Evolutionary conservation across 2,797 vertebrate species (phyloP).

Genomic region (Microtus californicus): DNA sequence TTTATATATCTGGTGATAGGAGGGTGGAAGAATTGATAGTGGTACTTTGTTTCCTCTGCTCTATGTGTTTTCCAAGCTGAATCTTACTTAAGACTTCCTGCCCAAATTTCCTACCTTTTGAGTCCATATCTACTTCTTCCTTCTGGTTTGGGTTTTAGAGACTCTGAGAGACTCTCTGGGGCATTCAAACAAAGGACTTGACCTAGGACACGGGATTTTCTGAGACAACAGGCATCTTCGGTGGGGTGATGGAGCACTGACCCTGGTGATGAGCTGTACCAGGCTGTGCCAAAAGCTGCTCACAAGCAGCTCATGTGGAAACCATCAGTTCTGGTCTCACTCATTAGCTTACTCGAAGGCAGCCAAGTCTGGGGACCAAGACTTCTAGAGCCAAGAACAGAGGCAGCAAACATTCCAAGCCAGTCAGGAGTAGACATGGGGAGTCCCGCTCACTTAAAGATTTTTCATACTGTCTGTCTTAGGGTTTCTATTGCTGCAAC

Average conservation of each 20-base stretch:
- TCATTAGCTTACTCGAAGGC: constrained; percentile 34
- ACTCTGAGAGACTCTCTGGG: constrained; percentile 39
- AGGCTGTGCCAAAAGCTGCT: constrained; percentile 55
- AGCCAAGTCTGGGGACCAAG: constrained; percentile 59
- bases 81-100: constrained; percentile 78
- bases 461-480: background rate
- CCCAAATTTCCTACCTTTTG: constrained; percentile 64
- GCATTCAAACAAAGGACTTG: constrained; percentile 65
- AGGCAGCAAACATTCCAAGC: background rate
- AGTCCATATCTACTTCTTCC: constrained; percentile 69
- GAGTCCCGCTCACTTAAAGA: background rate
- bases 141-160: constrained; percentile 46
- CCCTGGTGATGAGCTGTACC: constrained; percentile 67
- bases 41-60: constrained; percentile 65
- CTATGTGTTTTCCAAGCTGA: constrained; percentile 75
- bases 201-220: constrained; percentile 69
- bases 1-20: background rate
- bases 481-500: too few relatives aligned
- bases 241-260: constrained; percentile 29
- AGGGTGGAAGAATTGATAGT: background rate
- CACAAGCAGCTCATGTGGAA: constrained; percentile 67
- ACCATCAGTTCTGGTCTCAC: constrained; percentile 52
- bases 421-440: background rate
- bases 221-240: constrained; percentile 67
- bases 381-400: constrained; percentile 28